Evolutionary conservation across 2,888 invertebrate genomes (phyloP).

Genomic region (Neocrepidodera transversa): DNA sequence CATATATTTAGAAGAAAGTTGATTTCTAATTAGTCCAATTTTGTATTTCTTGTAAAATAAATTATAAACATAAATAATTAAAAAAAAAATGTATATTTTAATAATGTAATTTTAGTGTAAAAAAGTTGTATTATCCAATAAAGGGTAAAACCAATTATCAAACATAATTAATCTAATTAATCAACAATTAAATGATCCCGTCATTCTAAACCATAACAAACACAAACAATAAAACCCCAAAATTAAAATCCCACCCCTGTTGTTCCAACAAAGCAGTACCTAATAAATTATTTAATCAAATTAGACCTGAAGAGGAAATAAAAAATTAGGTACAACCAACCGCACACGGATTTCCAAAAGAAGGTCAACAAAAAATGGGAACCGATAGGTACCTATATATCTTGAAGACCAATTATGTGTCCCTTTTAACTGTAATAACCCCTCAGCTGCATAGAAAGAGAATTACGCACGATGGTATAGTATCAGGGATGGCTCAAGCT

Average conservation of each 20-base stretch:
- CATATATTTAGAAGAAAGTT: too few species aligned
- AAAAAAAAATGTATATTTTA: too few species aligned
- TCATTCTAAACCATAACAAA: neutral
- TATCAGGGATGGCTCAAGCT: neutral
- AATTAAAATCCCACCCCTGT: conserved; percentile 10
- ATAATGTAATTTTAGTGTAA: too few species aligned
- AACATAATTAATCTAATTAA: conserved; percentile 7
- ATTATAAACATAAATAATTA: too few species aligned
- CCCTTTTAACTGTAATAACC: conserved; percentile 39
- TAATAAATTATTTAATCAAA: conserved; percentile 30
- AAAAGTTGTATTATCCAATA: too few species aligned
- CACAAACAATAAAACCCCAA: neutral
- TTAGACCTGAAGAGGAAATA: conserved; percentile 21
- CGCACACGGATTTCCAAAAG: conserved; percentile 14
- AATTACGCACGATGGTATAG: conserved; percentile 8
- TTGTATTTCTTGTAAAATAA: too few species aligned
- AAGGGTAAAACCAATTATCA: too few species aligned
- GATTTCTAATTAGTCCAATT: too few species aligned
- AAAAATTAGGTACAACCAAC: conserved; percentile 32
- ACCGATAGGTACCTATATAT: conserved; percentile 31
- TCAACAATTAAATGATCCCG: neutral
- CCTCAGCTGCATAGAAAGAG: conserved; percentile 38
- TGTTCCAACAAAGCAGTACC: conserved; percentile 10
- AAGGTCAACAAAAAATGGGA: conserved; percentile 26
- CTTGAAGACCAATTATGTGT: conserved; percentile 43